Evolutionary conservation across 53 echinoderm and acorn worm genomes (phyloP).

Genomic region (Echinometra lucunter): DNA sequence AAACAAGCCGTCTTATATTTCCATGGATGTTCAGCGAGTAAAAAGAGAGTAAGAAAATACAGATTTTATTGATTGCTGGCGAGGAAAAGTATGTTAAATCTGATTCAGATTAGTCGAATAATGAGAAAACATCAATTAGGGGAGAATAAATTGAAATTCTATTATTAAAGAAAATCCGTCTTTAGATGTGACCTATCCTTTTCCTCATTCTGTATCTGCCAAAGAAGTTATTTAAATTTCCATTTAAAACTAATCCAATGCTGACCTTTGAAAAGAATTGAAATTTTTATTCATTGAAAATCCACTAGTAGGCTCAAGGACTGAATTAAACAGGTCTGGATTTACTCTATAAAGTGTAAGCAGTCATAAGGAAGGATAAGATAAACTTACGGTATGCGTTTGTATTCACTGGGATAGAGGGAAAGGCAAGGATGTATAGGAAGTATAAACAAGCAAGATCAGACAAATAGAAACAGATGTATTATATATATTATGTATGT

Average conservation of each 20-base stretch:
- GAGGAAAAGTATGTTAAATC: background rate
- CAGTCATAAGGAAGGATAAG: background rate
- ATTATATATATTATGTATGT: too few species aligned
- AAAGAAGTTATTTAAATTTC: background rate
- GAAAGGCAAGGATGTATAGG: too few species aligned
- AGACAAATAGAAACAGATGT: too few species aligned
- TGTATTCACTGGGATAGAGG: background rate
- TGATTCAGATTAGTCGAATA: conserved; percentile 2
- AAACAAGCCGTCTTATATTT: conserved; percentile 49
- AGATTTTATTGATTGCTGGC: background rate
- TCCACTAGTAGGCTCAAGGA: background rate
- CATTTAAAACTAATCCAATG: background rate
- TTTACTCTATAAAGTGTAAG: background rate
- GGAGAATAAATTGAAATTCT: conserved; percentile 17
- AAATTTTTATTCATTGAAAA: background rate
- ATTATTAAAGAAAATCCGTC: background rate
- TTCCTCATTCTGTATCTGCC: background rate
- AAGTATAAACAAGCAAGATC: background rate
- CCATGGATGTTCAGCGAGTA: background rate
- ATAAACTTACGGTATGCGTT: background rate
- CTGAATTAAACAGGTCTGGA: background rate
- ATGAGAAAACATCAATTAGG: conserved; percentile 41
- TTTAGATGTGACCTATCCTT: background rate
- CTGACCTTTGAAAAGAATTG: background rate
- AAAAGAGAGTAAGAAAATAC: background rate